Evolutionary conservation across 2,888 invertebrate genomes (phyloP).

Genomic region (Amiota communis): DNA sequence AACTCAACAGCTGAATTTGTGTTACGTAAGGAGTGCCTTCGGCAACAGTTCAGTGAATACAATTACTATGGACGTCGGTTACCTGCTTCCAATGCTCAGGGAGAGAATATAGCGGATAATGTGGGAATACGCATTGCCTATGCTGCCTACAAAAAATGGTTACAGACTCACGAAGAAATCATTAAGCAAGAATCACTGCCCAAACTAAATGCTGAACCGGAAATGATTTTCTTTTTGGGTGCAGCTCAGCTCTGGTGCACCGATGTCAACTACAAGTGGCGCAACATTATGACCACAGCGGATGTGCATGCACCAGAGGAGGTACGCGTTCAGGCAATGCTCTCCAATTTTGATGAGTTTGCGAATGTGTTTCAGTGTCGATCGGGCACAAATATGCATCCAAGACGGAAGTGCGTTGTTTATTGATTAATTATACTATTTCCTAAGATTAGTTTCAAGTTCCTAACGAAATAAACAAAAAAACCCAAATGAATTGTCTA

Average conservation of each 20-base stretch:
- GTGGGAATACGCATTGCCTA: slow-evolving; percentile 66
- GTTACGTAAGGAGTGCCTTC: slow-evolving; percentile 59
- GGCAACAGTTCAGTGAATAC: slow-evolving; percentile 57
- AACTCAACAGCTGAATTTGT: slow-evolving; percentile 57
- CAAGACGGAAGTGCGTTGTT: slow-evolving; percentile 60
- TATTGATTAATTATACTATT: slow-evolving; percentile 46
- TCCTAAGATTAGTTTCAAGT: slow-evolving; percentile 24
- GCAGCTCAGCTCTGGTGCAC: slow-evolving; percentile 64
- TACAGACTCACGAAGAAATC: slow-evolving; percentile 26
- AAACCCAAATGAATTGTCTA: background rate
- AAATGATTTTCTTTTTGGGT: slow-evolving; percentile 68
- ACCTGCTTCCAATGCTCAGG: slow-evolving; percentile 52
- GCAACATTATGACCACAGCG: slow-evolving; percentile 35
- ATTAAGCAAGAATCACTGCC: slow-evolving; percentile 54
- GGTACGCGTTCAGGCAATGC: slow-evolving; percentile 60
- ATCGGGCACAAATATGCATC: slow-evolving; percentile 62
- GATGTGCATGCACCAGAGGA: slow-evolving; percentile 59
- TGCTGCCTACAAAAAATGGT: slow-evolving; percentile 63
- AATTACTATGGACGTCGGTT: slow-evolving; percentile 47
- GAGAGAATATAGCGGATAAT: slow-evolving; percentile 69
- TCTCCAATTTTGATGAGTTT: slow-evolving; percentile 62
- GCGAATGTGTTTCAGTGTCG: slow-evolving; percentile 59
- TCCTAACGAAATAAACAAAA: slow-evolving; percentile 26
- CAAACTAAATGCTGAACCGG: slow-evolving; percentile 52
- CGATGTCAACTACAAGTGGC: slow-evolving; percentile 47